Percentiles rank a stretch among this genome's conserved stretches.
These are phyloP conservation scores for Myzus persicae DNA, from an alignment of 1,140 invertebrate genomes.

Conservation along the genomic window DNA sequence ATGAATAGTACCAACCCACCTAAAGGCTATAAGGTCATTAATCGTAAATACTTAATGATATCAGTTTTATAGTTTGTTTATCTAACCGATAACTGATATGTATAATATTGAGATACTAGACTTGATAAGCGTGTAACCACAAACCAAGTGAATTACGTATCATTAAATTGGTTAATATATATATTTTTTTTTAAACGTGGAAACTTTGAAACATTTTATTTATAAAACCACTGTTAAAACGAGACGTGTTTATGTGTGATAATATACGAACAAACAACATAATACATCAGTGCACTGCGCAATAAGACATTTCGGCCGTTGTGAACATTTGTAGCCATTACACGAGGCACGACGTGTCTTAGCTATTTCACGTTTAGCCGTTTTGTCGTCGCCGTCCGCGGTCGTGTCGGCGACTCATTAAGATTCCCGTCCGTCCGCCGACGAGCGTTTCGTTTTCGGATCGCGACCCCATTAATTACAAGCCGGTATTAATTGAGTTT, in stretches of 20 bases:
- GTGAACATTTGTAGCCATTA: background rate
- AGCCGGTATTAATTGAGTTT: slow-evolving; percentile 8
- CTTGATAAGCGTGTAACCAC: background rate
- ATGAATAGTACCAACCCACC: no score
- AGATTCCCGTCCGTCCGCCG: background rate
- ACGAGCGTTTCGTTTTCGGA: background rate
- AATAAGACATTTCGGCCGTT: background rate
- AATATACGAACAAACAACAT: no score
- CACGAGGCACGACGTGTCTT: background rate
- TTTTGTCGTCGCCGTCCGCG: no score
- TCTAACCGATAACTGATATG: background rate
- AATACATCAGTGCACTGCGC: background rate
- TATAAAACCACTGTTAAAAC: background rate
- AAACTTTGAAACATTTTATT: background rate
- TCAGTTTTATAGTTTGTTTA: background rate
- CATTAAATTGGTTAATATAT: background rate
- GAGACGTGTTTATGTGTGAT: no score
- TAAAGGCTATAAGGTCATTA: no score
- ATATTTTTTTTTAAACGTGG: background rate
- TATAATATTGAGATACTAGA: background rate
- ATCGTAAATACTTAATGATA: background rate
- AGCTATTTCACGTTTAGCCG: background rate
- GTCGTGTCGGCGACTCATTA: background rate
- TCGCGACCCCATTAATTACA: background rate
- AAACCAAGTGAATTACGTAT: background rate